Percentiles rank a stretch among this genome's conserved stretches.
Evolutionary conservation across 2,888 invertebrate species (phyloP).

Genomic region (Conops quadrifasciatus): DNA sequence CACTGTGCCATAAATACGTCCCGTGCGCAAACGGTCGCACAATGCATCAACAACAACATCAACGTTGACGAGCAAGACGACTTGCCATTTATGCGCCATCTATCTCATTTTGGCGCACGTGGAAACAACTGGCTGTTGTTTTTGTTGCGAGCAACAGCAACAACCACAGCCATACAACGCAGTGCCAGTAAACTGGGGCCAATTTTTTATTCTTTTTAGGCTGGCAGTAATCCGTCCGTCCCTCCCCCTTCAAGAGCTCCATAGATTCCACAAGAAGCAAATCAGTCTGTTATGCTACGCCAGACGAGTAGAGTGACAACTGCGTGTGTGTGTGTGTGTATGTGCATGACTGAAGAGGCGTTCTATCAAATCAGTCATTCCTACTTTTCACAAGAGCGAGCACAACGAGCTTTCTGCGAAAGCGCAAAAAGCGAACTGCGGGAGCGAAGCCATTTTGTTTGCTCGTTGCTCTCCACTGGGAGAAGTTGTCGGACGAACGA

Average conservation of each 20-base stretch:
- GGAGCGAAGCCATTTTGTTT: slow-evolving; percentile 34
- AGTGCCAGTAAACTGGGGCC: neutral
- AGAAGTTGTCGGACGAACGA: neutral
- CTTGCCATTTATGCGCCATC: slow-evolving; percentile 22
- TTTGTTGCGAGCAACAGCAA: slow-evolving; percentile 8
- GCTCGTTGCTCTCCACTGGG: slow-evolving; percentile 15
- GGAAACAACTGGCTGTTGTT: slow-evolving; percentile 16
- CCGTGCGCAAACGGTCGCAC: slow-evolving; percentile 44
- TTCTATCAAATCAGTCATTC: slow-evolving; percentile 65
- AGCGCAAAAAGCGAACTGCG: slow-evolving; percentile 15
- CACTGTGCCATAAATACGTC: neutral
- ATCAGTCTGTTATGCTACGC: neutral
- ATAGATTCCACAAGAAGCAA: slow-evolving; percentile 11
- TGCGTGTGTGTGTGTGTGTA: slow-evolving; percentile 28
- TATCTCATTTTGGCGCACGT: slow-evolving; percentile 29
- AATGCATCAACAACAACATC: slow-evolving; percentile 37
- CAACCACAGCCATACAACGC: neutral
- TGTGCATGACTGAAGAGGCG: slow-evolving; percentile 64
- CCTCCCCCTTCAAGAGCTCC: neutral
- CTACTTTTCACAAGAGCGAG: slow-evolving; percentile 49
- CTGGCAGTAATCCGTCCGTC: neutral
- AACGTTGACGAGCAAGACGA: slow-evolving; percentile 22
- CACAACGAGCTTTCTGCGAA: slow-evolving; percentile 11
- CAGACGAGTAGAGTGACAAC: slow-evolving; percentile 49
- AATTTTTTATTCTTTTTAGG: neutral